A percentile compares a stretch with the other conserved stretches of the same genome.
Evolutionary conservation across 2,888 invertebrate species (phyloP).

Genomic region (Ptycholaimellus sp.): DNA sequence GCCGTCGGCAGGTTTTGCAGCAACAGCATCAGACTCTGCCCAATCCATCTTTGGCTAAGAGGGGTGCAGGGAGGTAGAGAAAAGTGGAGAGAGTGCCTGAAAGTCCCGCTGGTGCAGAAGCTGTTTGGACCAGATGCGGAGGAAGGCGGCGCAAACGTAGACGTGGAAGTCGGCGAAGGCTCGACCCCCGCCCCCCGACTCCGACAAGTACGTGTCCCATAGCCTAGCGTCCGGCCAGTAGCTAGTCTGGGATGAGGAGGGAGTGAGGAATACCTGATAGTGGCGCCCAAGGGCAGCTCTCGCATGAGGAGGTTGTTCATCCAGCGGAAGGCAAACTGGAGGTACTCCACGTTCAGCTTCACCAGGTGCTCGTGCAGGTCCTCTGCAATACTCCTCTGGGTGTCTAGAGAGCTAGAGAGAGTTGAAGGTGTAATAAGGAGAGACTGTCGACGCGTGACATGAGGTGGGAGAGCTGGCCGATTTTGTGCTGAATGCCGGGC

Average conservation of each 20-base stretch:
- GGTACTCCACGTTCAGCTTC: constrained; percentile 76
- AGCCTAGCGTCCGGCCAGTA: too few relatives aligned
- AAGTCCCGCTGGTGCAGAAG: constrained; percentile 75
- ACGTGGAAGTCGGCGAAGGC: constrained; percentile 89
- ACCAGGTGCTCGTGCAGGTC: constrained; percentile 72
- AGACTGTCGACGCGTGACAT: constrained; percentile 65
- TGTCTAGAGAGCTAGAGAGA: too few relatives aligned
- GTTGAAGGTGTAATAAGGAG: too few relatives aligned
- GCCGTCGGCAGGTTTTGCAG: constrained; percentile 87
- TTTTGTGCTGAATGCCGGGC: constrained; percentile 92
- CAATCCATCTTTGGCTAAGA: too few relatives aligned
- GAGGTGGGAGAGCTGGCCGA: constrained; percentile 75
- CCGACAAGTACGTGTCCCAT: constrained; percentile 92
- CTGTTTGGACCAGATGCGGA: constrained; percentile 70
- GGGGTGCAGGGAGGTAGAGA: too few relatives aligned
- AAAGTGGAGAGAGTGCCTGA: too few relatives aligned
- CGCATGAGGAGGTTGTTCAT: constrained; percentile 95
- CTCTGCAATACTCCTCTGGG: too few relatives aligned
- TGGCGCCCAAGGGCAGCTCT: constrained; percentile 82
- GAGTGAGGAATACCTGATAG: too few relatives aligned
- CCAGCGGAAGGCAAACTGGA: constrained; percentile 98
- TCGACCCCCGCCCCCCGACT: constrained; percentile 42
- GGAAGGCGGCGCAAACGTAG: constrained; percentile 96
- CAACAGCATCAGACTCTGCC: constrained; percentile 67
- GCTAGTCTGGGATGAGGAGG: too few relatives aligned